Evolutionary conservation across 1,140 invertebrate species (phyloP), one percentile per base, ranked within the genome.

Genomic region (Cydia pomonella): DNA sequence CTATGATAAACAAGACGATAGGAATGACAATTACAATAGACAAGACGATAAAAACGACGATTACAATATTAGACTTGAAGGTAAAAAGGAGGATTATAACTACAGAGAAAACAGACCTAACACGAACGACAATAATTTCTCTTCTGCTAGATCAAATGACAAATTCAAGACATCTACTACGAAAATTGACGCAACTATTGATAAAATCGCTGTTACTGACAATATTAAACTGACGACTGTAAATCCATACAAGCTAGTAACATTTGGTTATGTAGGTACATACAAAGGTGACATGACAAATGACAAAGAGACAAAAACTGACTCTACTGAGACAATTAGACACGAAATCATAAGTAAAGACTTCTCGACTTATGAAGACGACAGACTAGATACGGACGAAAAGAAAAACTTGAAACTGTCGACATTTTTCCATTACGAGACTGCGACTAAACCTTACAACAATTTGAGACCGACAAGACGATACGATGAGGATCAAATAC

Each of bases 261-360:
- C 92, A 76, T 93, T 93, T 77, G 87, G 89, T 21, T 91, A 93
- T 71, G 83, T 93, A 75, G 90, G 91, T 7, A 91, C 88, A 62
- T 87, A 92, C 75, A 89, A 76, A 81, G 84, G 84, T 59, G 80
- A 85, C 29, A 44, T 47, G 21, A 73, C 21, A 69, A 76, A 83
- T 38, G 64, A 73, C 63, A 77, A 69, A 81, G 73, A 75, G 73
- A 82, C 27, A 50, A 71, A 74, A 83, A 69, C 16, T 47, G 74
- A 75, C 62, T 5, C 74, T 10, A 74, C 73, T 44, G 16, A 74
- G 10, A 38, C n/a, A 62, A 10, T 29, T 33, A 62, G 83, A 76
- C 71, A 77, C 50, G 82, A 85, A 7, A 75, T 75, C 25, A 80
- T 88, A 13, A 91, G 86, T 47, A 92, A 90, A 86, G 90, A 92